Percentiles rank a stretch among this genome's conserved stretches.
These are phyloP conservation scores for Carassius gibelio DNA, from an alignment of 2,113 vertebrate genomes.

Conservation along the genomic window DNA sequence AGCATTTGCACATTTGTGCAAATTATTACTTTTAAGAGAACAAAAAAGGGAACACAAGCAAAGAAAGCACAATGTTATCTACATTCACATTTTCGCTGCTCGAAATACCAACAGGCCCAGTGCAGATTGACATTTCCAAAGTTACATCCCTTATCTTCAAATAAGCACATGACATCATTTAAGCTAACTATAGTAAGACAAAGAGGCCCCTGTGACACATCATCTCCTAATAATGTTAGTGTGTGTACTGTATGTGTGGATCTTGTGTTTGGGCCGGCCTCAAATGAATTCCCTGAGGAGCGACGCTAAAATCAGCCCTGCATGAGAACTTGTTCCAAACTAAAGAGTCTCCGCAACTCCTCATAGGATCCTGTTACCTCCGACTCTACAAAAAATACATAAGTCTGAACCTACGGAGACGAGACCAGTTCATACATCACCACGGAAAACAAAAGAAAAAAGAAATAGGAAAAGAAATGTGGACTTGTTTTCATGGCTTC, in stretches of 20 bases:
- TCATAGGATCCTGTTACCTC: constrained; percentile 21
- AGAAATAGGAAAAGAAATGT: background rate
- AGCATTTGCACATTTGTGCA: background rate
- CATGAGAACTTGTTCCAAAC: constrained; percentile 37
- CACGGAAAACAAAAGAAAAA: background rate
- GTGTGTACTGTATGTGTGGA: constrained; percentile 2
- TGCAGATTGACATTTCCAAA: background rate
- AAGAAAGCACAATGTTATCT: background rate
- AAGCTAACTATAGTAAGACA: constrained; percentile 2
- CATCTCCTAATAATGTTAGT: constrained; percentile 15
- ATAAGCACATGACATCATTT: constrained; percentile 33
- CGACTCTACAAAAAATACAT: background rate
- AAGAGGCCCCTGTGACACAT: constrained; percentile 16
- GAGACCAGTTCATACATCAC: background rate
- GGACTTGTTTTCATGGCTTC: background rate
- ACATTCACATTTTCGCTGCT: background rate
- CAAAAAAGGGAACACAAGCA: constrained; percentile 34
- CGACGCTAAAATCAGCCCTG: constrained; percentile 33
- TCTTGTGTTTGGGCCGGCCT: constrained; percentile 28
- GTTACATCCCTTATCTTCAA: background rate
- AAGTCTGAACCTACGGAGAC: background rate
- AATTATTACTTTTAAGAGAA: constrained; percentile 5
- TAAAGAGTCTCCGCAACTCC: constrained; percentile 37
- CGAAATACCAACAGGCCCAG: constrained; percentile 2
- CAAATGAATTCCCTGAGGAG: constrained; percentile 20